Evolutionary conservation across 2,888 invertebrate genomes (phyloP).

Genomic region (Eilema griseolum): DNA sequence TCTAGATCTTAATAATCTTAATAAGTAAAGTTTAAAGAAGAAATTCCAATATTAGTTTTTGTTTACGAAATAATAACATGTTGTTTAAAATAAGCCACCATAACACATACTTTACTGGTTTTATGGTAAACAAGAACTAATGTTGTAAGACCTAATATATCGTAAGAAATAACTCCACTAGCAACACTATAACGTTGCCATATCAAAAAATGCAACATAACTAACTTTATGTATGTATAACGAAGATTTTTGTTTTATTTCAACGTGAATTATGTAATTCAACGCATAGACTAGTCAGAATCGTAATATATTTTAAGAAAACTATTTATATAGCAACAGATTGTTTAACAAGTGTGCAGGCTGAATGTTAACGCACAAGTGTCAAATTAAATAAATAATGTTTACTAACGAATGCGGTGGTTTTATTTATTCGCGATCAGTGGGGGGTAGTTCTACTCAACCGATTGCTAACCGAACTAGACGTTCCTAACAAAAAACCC

Average conservation of each 20-base stretch:
- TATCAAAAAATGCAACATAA: conserved; percentile 9
- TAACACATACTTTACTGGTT: not conserved
- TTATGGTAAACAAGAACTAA: not conserved
- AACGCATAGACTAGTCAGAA: conserved; percentile 49
- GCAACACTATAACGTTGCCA: conserved; percentile 13
- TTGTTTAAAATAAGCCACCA: too few relatives aligned
- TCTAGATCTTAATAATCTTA: not conserved
- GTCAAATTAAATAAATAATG: conserved; percentile 42
- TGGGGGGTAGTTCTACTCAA: too few relatives aligned
- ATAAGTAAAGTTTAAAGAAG: not conserved
- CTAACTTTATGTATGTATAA: not conserved
- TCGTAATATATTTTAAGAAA: conserved; percentile 46
- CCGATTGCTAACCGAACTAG: too few relatives aligned
- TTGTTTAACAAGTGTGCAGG: conserved; percentile 31
- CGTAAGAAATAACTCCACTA: conserved; percentile 3
- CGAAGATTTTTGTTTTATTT: conserved; percentile 17
- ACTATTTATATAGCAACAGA: conserved; percentile 31
- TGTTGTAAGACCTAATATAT: not conserved
- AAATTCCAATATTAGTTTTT: not conserved
- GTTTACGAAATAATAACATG: not conserved
- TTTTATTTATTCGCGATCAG: conserved; percentile 27
- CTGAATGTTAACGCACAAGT: conserved; percentile 14
- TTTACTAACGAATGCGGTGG: conserved; percentile 30
- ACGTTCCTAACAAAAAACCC: too few relatives aligned
- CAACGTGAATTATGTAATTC: conserved; percentile 23